phyloP scores from a whole-genome alignment of 37 sponge, comb jelly and placozoan species.

The Spongilla lacustris region DNA sequence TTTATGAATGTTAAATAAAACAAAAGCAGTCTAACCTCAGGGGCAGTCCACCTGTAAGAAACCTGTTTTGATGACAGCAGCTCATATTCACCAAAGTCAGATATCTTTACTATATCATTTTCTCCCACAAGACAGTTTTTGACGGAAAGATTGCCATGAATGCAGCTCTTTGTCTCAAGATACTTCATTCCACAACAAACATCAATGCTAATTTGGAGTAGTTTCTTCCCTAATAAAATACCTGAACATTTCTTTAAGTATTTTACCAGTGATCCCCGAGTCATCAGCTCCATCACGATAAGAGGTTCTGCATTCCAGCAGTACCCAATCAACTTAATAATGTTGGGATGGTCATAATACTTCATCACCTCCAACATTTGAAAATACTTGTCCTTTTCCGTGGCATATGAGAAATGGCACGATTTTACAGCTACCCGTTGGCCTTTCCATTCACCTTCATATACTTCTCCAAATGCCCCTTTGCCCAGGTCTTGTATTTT shows the following conservation, averaged over 20 bases:
- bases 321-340: conserved; percentile 87
- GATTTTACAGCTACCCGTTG: conserved; percentile 83
- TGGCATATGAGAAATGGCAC: conserved; percentile 68
- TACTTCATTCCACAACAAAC: conserved; percentile 83
- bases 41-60: conserved; percentile 96
- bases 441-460: conserved; percentile 43
- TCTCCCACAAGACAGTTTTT: conserved; percentile 89
- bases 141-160: conserved; percentile 89
- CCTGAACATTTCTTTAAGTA: conserved; percentile 77
- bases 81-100: conserved; percentile 83
- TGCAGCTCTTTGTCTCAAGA: conserved; percentile 80
- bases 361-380: conserved; percentile 89
- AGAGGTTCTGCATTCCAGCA: conserved; percentile 86
- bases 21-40: conserved; percentile 66
- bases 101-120: conserved; percentile 76
- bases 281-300: conserved; percentile 97
- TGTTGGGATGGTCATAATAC: conserved; percentile 92
- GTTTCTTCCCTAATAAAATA: conserved; percentile 34
- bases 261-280: conserved; percentile 83
- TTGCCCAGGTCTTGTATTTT: conserved; percentile 55
- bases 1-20: too few relatives aligned
- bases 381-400: conserved; percentile 79
- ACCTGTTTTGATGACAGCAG: conserved; percentile 76
- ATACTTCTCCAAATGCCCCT: conserved; percentile 94
- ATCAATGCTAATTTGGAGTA: conserved; percentile 60